These are phyloP conservation scores for silkworm (Bombyx mori) DNA, from an alignment of 1,140 invertebrate genomes.

Conservation along the genomic window DNA sequence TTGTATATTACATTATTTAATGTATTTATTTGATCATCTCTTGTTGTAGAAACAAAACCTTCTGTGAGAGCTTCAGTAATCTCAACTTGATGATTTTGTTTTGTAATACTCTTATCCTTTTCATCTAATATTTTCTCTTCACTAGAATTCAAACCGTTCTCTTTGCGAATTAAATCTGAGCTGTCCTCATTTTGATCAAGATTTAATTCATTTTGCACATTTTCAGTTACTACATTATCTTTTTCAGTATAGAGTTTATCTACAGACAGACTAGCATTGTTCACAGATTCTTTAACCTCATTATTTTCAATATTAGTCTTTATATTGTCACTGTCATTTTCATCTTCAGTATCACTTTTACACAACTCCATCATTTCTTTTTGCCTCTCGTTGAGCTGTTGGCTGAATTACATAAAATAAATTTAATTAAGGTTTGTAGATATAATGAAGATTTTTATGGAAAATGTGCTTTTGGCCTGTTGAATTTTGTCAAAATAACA, in stretches of 20 bases:
- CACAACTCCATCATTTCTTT: conserved; percentile 74
- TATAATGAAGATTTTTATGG: not conserved
- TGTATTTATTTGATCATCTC: conserved; percentile 2
- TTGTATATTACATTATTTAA: conserved; percentile 3
- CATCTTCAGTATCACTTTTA: conserved; percentile 71
- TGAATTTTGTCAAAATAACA: no score
- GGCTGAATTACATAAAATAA: no score
- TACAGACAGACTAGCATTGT: conserved; percentile 3
- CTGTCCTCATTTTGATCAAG: conserved; percentile 2
- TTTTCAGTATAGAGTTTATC: conserved; percentile 5
- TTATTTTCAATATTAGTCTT: conserved; percentile 9
- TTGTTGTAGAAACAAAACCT: not conserved
- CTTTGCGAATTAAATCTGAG: not conserved
- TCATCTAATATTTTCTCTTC: not conserved
- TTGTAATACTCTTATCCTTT: not conserved
- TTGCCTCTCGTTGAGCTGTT: conserved; percentile 49
- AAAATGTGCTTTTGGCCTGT: no score
- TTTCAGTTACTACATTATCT: conserved; percentile 3
- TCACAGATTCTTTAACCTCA: conserved; percentile 7
- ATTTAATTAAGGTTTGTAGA: no score
- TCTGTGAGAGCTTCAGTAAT: conserved; percentile 4
- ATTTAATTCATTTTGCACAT: not conserved
- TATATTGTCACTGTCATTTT: conserved; percentile 22
- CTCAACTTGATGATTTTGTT: not conserved
- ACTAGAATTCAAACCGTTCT: not conserved